Evolutionary conservation across 2,888 invertebrate genomes (phyloP), one percentile per base, ranked within the genome.

Genomic region (Sphaerophoria taeniata): DNA sequence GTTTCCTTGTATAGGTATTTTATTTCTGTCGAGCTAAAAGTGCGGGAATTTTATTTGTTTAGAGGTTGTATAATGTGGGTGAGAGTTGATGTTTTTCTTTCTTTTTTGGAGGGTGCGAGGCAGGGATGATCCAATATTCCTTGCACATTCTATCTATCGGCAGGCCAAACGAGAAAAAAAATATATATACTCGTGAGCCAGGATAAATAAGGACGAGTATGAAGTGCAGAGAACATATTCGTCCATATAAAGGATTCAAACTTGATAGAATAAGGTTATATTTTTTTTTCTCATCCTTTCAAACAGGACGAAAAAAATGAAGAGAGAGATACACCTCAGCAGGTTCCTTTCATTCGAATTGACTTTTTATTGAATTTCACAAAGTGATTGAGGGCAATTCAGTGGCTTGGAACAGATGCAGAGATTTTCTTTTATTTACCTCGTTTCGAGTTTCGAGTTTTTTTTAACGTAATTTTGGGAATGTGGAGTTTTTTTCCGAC

Each of bases 41-140:
- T 80, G 69, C 70, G 69, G 80, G 76, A 67, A 77, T 82, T 82
- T 82, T 77, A 82, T 82, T 82, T 77, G 77, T 72, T 82, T 72
- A 72, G 77, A 61, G 80, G 36, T 81, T 80, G 61, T 75, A 24
- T 24, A 75, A 75, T 70, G 43, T 51, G 49, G 75, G 49, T 67
- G 36, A 63, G 14, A 61, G 43, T 43, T 67, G 47, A 36, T 43
- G 65, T 49, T 65, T 39, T 39, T 39, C 9, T 39, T 39, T 39
- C 3, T 39, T 39, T 9, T 9, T 11, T 11, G 11, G 39, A 6
- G 60, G 39, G 16, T 3, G 33, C 31, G 1, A 16, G 3, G 31
- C 3, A 11, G 5, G 34, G 55, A 14, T 80, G 36, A 45, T 53
- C 43, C 63, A 47, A 58, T 55, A 65, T 45, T 76, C 75, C 65